These are phyloP conservation scores for Clostera curtula DNA, from an alignment of 2,888 invertebrate genomes.

Conservation along the genomic window DNA sequence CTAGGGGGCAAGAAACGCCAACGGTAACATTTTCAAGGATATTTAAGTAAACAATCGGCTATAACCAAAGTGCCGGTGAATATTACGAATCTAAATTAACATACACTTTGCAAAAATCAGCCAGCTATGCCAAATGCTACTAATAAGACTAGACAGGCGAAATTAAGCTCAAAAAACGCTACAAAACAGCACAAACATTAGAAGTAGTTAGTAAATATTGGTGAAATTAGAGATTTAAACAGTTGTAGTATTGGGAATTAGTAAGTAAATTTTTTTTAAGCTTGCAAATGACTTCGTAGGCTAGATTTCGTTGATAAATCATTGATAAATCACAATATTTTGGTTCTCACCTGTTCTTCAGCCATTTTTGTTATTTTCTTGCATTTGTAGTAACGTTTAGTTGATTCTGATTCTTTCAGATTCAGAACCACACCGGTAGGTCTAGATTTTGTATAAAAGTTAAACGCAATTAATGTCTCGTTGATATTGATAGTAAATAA, in stretches of 20 bases:
- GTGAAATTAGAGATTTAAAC: slow-evolving; percentile 7
- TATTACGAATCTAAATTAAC: no score
- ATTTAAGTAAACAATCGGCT: slow-evolving; percentile 41
- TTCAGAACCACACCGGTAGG: no score
- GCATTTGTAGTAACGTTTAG: slow-evolving; percentile 63
- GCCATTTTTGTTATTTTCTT: slow-evolving; percentile 81
- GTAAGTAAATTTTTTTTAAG: no score
- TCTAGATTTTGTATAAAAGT: no score
- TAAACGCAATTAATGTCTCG: no score
- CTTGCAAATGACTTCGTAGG: no score
- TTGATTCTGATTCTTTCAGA: slow-evolving; percentile 17
- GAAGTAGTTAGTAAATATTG: slow-evolving; percentile 6
- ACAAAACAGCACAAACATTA: slow-evolving; percentile 16
- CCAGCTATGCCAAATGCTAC: no score
- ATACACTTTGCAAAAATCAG: no score
- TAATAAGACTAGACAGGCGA: slow-evolving; percentile 2
- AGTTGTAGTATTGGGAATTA: no score
- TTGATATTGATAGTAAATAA: no score
- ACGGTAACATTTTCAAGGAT: slow-evolving; percentile 38
- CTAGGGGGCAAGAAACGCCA: slow-evolving; percentile 13
- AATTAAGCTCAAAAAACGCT: slow-evolving; percentile 10
- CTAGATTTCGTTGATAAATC: slow-evolving; percentile 60
- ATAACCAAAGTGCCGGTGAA: slow-evolving; percentile 62
- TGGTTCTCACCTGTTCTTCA: slow-evolving; percentile 84
- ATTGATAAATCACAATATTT: slow-evolving; percentile 53